Base-by-base conservation (phyloP, 2,888 invertebrate genomes). In the Gastracanthus pulcherrimus region DNA sequence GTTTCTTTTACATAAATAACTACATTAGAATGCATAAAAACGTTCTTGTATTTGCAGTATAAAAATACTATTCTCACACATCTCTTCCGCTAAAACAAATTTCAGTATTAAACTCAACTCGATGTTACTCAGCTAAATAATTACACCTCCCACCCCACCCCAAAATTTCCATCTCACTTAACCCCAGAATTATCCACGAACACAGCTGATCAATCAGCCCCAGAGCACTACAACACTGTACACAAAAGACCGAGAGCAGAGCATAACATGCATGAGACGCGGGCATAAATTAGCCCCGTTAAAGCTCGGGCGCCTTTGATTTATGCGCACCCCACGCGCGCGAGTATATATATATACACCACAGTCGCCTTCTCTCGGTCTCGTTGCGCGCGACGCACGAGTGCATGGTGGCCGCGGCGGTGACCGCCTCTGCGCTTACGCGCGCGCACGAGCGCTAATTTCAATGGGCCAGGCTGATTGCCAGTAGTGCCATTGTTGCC, bases 401-500 rank as follows among this genome's bases (percentile, higher is more conserved):
- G 16, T 60, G 60, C 31, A 26, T 31, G 6, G 2, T 31, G n/a
- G 36, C 26, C n/a, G 48, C 29, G 45, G 11, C 11, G 75, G 31
- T 23, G 51, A 34, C 19, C 55, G 67, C 75, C 64, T 64, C 45
- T 6, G 45, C 23, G 72, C 36, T 51, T 36, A 55, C 51, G 55
- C 13, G 29, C 38, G n/a, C n/a, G n/a, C 38, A 38, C 19, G 23
- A 38, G 55, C 64, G 41, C 48, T 81, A 81, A 76, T 81, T 81
- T 60, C 38, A 38, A 11, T 16, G 23, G 51, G 51, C 60, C 62
- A 62, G 51, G 48, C 72, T 77, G 72, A 74, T 77, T 72, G 77
- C 75, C 75, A 58, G 45, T 13, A 60, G 58, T 69, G 67, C 23
- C 74, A 60, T 69, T 60, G 76, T 81, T 76, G 76, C 76, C 81